Percentiles rank a stretch among this genome's conserved stretches.
Evolutionary conservation across 2,113 vertebrate species (phyloP).

Genomic region (Eolophus roseicapilla): DNA sequence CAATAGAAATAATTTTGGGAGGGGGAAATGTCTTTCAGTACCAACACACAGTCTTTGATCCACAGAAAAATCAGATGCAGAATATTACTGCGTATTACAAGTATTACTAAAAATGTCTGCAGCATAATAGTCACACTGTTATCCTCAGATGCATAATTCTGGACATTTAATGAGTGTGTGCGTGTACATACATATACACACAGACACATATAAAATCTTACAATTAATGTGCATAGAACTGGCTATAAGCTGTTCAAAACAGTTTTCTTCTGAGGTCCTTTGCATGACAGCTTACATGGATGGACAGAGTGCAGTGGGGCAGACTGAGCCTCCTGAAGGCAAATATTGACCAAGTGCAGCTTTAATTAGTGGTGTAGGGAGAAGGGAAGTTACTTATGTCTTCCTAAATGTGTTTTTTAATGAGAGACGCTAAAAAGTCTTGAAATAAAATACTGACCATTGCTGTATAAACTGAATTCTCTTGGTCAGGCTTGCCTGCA

Average conservation of each 20-base stretch:
- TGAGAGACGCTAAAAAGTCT: not conserved
- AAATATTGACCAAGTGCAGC: constrained; percentile 33
- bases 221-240: not conserved
- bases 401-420: not conserved
- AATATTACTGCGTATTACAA: not conserved
- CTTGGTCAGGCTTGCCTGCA: not conserved
- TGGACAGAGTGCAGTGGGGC: not conserved
- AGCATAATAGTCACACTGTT: not conserved
- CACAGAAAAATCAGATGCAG: not conserved
- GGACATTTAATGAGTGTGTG: not conserved
- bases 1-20: not conserved
- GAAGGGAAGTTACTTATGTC: not conserved
- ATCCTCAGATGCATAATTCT: not conserved
- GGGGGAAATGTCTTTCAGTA: not conserved
- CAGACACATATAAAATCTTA: not conserved
- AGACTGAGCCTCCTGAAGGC: constrained; percentile 7
- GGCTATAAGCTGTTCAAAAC: not conserved
- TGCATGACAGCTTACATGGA: not conserved
- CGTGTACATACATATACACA: not conserved
- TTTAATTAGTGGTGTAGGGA: not conserved
- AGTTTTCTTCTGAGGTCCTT: not conserved
- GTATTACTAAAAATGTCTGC: not conserved
- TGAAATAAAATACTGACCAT: not conserved
- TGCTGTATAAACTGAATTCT: not conserved
- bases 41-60: not conserved